Percentiles rank a stretch among this genome's conserved stretches.
These are phyloP conservation scores for Myopa testacea DNA, from an alignment of 2,888 invertebrate genomes.

Conservation along the genomic window DNA sequence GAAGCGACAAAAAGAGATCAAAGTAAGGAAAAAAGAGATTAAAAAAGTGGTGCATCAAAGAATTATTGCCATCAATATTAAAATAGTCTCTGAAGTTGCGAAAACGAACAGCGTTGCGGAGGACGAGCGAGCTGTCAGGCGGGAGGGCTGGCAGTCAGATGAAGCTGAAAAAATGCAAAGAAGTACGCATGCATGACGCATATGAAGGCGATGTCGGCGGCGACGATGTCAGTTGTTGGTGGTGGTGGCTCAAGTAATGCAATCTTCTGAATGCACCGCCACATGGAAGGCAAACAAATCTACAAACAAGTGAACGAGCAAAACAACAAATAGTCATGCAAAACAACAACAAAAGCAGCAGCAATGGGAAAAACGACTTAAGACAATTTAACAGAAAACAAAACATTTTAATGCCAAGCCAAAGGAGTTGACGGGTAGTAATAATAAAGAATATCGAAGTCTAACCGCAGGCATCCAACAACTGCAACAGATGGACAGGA, in stretches of 20 bases:
- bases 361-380: constrained; percentile 3
- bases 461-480: background rate
- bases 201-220: background rate
- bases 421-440: background rate
- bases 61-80: constrained; percentile 37
- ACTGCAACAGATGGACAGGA: background rate
- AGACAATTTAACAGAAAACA: constrained; percentile 24
- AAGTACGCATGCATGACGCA: background rate
- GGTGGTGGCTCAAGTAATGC: background rate
- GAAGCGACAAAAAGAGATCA: constrained; percentile 41
- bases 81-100: background rate
- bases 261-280: constrained; percentile 28
- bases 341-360: constrained; percentile 34
- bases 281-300: constrained; percentile 32
- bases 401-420: constrained; percentile 23
- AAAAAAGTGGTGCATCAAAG: constrained; percentile 42
- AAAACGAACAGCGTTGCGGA: background rate
- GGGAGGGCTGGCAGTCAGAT: constrained; percentile 8
- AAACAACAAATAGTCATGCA: background rate
- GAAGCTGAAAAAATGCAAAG: constrained; percentile 40
- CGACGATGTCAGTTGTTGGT: background rate
- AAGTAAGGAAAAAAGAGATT: constrained; percentile 35
- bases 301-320: constrained; percentile 16
- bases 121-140: background rate
- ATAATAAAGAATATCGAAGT: background rate